Evolutionary conservation across 2,797 vertebrate genomes (phyloP).

Genomic region (Merluccius polli): DNA sequence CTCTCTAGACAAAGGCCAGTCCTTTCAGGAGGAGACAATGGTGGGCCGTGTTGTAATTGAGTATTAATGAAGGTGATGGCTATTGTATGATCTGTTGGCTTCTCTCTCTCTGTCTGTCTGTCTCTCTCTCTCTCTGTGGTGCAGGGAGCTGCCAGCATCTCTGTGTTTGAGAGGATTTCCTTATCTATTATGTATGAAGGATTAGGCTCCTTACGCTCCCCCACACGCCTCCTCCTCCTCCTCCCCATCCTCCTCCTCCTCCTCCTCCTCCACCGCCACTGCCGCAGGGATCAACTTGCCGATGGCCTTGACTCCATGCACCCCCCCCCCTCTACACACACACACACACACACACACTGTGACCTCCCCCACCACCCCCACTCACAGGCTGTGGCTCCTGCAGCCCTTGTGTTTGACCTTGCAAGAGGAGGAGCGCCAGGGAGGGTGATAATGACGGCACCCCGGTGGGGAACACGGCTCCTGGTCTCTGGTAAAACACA

Average conservation of each 20-base stretch:
- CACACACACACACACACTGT: conserved; percentile 6
- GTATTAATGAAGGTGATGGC: conserved; percentile 70
- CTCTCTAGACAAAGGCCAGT: conserved; percentile 46
- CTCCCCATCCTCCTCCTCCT: neutral
- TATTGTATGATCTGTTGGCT: conserved; percentile 67
- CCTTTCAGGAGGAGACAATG: conserved; percentile 55
- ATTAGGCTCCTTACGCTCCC: conserved; percentile 67
- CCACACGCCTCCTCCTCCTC: conserved; percentile 8
- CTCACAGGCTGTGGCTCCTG: neutral
- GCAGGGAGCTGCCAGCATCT: conserved; percentile 49
- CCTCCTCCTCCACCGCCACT: neutral
- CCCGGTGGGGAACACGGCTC: conserved; percentile 43
- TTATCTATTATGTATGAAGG: conserved; percentile 80
- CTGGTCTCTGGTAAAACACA: conserved; percentile 45
- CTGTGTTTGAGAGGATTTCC: conserved; percentile 75
- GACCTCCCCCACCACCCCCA: neutral
- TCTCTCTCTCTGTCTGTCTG: neutral
- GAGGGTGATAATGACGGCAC: conserved; percentile 52
- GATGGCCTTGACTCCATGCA: conserved; percentile 63
- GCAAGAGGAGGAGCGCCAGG: conserved; percentile 46
- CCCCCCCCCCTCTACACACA: conserved; percentile 23
- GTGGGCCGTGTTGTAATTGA: conserved; percentile 61
- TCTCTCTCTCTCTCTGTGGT: conserved; percentile 40
- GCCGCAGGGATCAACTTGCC: conserved; percentile 56
- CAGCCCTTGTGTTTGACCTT: conserved; percentile 65